A percentile compares a stretch with the other conserved stretches of the same genome.
Evolutionary conservation across 2,113 vertebrate genomes (phyloP).

Genomic region (Mormoops blainvillei): DNA sequence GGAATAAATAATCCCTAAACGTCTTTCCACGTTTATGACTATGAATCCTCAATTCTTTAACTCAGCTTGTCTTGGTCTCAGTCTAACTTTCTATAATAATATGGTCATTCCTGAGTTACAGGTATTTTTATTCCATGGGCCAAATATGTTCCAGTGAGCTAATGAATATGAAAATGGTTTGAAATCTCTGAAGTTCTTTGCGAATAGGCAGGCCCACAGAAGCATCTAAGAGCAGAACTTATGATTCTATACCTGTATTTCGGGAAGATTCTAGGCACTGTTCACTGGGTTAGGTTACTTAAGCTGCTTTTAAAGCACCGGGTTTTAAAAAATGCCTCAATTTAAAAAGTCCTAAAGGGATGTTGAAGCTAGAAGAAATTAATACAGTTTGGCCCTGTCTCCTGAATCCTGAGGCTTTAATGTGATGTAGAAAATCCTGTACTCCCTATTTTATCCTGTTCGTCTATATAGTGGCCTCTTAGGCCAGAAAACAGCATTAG

Average conservation of each 20-base stretch:
- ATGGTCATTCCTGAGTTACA: not conserved
- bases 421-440: not conserved
- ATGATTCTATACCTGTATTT: not conserved
- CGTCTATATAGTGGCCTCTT: not conserved
- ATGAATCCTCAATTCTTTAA: not conserved
- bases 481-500: not conserved
- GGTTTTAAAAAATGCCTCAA: not conserved
- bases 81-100: not conserved
- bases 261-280: not conserved
- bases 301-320: not conserved
- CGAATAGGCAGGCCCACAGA: not conserved
- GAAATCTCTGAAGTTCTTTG: not conserved
- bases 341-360: not conserved
- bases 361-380: not conserved
- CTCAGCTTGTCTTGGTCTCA: not conserved
- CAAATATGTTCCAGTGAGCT: not conserved
- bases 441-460: not conserved
- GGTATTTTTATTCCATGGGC: not conserved
- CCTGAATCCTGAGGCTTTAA: not conserved
- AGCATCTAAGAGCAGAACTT: not conserved
- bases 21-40: not conserved
- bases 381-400: not conserved
- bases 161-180: not conserved
- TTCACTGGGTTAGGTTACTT: not conserved
- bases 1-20: not conserved